Percentiles rank a stretch among this genome's conserved stretches.
Evolutionary conservation across 37 sponge, comb jelly and placozoan species (phyloP).

Genomic region (Haliclona indistincta): DNA sequence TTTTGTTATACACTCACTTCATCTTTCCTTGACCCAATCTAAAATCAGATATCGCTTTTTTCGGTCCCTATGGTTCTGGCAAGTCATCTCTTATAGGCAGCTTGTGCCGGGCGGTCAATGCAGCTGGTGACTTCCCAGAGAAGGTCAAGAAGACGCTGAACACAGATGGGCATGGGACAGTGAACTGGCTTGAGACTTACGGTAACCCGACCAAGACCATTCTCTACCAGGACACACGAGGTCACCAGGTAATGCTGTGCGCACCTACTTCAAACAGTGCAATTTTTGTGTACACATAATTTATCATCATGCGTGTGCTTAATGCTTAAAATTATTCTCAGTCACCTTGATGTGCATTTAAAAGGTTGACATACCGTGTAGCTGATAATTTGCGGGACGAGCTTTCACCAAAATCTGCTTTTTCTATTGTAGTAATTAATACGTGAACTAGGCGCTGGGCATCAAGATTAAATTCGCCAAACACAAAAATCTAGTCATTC

Average conservation of each 20-base stretch:
- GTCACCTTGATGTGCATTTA: background rate
- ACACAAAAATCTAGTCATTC: too few species aligned
- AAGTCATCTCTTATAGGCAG: slow-evolving; percentile 92
- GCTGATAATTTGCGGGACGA: too few species aligned
- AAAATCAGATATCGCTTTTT: slow-evolving; percentile 76
- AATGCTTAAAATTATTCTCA: too few species aligned
- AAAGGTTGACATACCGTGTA: background rate
- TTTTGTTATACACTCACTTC: too few species aligned
- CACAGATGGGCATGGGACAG: slow-evolving; percentile 79
- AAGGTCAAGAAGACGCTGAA: slow-evolving; percentile 60
- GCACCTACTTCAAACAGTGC: too few species aligned
- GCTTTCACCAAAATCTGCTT: too few species aligned
- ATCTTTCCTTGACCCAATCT: background rate
- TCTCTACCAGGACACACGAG: slow-evolving; percentile 87
- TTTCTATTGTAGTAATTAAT: too few species aligned
- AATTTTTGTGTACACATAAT: background rate
- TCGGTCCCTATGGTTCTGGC: slow-evolving; percentile 92
- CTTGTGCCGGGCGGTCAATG: slow-evolving; percentile 75
- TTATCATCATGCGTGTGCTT: too few species aligned
- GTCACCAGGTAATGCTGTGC: slow-evolving; percentile 90
- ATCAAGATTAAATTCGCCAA: too few species aligned
- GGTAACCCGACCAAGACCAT: slow-evolving; percentile 75
- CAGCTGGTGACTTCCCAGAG: slow-evolving; percentile 61
- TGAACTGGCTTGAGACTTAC: slow-evolving; percentile 79
- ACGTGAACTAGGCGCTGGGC: too few species aligned